Conservation (phyloP, 2,113 vertebrate species). For the Lepidothrix coronata region DNA sequence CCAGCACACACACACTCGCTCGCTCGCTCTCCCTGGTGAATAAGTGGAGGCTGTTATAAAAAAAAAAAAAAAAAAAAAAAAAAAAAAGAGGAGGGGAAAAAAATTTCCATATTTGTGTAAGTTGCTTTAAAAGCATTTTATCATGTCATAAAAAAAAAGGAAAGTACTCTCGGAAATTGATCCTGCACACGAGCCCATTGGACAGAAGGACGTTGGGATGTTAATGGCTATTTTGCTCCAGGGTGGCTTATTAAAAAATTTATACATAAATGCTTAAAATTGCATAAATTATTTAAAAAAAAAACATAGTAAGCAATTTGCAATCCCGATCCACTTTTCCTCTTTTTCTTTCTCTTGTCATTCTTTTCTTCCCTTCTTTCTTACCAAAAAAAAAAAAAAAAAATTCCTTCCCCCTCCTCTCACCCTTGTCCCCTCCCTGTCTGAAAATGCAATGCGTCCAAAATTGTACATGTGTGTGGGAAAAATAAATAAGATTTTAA, state of each 20-base stretch:
- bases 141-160: conserved; percentile 99
- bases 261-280: conserved; percentile 99
- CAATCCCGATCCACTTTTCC: conserved; percentile 67
- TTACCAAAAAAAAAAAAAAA: neutral
- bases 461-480: neutral
- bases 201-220: conserved; percentile 99
- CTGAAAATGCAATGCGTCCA: neutral
- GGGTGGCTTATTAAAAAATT: conserved; percentile 99
- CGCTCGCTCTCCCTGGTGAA: conserved; percentile 79
- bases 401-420: neutral
- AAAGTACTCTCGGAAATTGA: conserved; percentile 93
- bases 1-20: conserved; percentile 13
- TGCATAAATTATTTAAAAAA: conserved; percentile 99
- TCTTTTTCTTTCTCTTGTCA: conserved; percentile 41
- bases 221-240: conserved; percentile 99
- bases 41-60: conserved; percentile 83
- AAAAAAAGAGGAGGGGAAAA: conserved; percentile 58
- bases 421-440: conserved; percentile 28
- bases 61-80: conserved; percentile 64
- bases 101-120: conserved; percentile 99
- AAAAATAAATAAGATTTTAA: neutral
- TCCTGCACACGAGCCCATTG: conserved; percentile 97
- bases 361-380: conserved; percentile 30
- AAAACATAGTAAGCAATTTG: conserved; percentile 93
- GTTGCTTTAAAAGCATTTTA: conserved; percentile 99